Evolutionary conservation across 2,888 invertebrate species (phyloP).

Genomic region (Caenorhabditis wallacei): DNA sequence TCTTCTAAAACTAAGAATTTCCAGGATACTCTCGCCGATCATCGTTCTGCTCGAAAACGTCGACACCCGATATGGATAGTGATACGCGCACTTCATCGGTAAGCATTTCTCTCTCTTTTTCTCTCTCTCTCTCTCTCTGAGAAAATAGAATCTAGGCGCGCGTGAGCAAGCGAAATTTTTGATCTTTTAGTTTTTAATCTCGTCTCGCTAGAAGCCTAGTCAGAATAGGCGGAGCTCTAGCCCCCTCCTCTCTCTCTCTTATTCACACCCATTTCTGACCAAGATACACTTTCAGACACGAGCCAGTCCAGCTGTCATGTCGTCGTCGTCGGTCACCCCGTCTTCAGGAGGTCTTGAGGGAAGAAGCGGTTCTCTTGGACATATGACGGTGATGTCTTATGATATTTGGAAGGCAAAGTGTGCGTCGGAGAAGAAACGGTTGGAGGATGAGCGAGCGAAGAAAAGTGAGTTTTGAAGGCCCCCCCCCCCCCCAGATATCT

Average conservation of each 20-base stretch:
- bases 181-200: conserved; percentile 57
- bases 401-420: conserved; percentile 77
- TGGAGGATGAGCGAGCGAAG: conserved; percentile 60
- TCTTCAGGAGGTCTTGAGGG: conserved; percentile 63
- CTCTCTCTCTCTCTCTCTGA: no score
- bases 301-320: conserved; percentile 17
- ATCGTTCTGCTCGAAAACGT: conserved; percentile 63
- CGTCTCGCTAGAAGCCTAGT: conserved; percentile 11
- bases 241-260: conserved; percentile 4
- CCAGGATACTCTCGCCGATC: conserved; percentile 62
- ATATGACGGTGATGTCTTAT: conserved; percentile 77
- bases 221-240: conserved; percentile 48
- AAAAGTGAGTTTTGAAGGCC: conserved; percentile 29
- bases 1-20: no score
- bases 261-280: background rate
- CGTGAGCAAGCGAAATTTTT: conserved; percentile 9
- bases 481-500: no score
- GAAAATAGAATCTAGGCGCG: conserved; percentile 10
- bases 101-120: conserved; percentile 8
- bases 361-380: conserved; percentile 70
- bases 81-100: conserved; percentile 45
- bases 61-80: conserved; percentile 62
- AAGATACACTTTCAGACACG: conserved; percentile 30
- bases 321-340: conserved; percentile 15
- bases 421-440: conserved; percentile 71